Evolutionary conservation across 1,140 invertebrate species (phyloP).

Genomic region (Macrotrachela quadricornifera): DNA sequence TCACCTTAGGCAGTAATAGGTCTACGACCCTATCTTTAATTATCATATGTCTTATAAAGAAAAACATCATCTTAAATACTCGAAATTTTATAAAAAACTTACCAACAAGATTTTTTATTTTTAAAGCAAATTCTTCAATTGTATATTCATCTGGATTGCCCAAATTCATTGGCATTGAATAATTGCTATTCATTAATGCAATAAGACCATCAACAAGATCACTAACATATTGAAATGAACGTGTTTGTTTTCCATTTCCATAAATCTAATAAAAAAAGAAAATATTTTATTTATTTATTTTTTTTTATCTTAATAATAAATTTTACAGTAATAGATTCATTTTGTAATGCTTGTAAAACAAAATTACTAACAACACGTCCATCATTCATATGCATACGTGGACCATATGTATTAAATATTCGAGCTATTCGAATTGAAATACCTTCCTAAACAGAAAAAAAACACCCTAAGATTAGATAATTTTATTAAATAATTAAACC

Average conservation of each 20-base stretch:
- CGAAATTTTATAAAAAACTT: slow-evolving; percentile 2
- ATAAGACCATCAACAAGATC: slow-evolving; percentile 88
- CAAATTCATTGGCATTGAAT: slow-evolving; percentile 73
- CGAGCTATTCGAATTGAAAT: slow-evolving; percentile 79
- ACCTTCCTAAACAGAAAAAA: slow-evolving; percentile 40
- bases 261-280: slow-evolving; percentile 47
- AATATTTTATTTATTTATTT: not conserved
- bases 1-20: too few species aligned
- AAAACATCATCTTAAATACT: too few species aligned
- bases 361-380: slow-evolving; percentile 96
- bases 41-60: too few species aligned
- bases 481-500: too few species aligned
- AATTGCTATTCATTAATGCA: slow-evolving; percentile 76
- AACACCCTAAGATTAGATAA: too few species aligned
- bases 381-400: slow-evolving; percentile 96
- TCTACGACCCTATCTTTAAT: too few species aligned
- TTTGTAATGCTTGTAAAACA: slow-evolving; percentile 80
- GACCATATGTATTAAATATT: slow-evolving; percentile 98
- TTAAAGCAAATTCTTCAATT: slow-evolving; percentile 77
- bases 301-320: too few species aligned
- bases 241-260: slow-evolving; percentile 78
- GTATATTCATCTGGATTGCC: slow-evolving; percentile 95
- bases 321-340: slow-evolving; percentile 68
- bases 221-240: slow-evolving; percentile 92
- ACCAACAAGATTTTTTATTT: slow-evolving; percentile 53